phyloP scores from a whole-genome alignment of 2,888 invertebrate species.

The Drosophila mettleri region DNA sequence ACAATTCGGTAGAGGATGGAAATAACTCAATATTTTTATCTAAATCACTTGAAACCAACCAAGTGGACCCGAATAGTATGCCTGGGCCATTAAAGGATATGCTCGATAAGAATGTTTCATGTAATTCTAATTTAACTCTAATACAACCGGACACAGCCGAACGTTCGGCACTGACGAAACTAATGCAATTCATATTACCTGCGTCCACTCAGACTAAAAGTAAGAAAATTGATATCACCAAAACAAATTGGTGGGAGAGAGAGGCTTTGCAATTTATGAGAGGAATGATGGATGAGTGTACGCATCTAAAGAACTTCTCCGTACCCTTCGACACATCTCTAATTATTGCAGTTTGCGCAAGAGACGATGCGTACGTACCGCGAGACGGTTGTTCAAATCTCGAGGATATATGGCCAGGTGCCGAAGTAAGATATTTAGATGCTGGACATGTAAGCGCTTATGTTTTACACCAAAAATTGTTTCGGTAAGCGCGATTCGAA shows the following conservation, averaged over 20 bases:
- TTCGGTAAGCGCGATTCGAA: constrained; percentile 88
- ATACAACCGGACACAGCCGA: constrained; percentile 30
- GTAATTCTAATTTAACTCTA: constrained; percentile 19
- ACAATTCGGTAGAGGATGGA: constrained; percentile 10
- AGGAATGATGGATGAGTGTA: constrained; percentile 99
- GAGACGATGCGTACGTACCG: constrained; percentile 96
- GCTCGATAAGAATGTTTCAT: constrained; percentile 29
- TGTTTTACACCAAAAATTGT: constrained; percentile 93
- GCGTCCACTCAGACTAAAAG: constrained; percentile 46
- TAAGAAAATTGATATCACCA: constrained; percentile 86
- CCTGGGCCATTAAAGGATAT: constrained; percentile 43
- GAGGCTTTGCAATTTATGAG: constrained; percentile 97
- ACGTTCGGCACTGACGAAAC: constrained; percentile 79
- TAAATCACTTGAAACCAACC: constrained; percentile 47
- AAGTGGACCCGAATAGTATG: constrained; percentile 28
- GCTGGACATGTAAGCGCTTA: constrained; percentile 96
- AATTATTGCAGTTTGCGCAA: constrained; percentile 95
- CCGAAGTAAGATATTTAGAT: constrained; percentile 94
- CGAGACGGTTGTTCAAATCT: constrained; percentile 92
- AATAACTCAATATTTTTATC: constrained; percentile 67
- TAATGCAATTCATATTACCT: constrained; percentile 84
- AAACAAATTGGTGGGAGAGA: constrained; percentile 90
- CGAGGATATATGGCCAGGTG: constrained; percentile 96
- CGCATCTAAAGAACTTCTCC: constrained; percentile 97
- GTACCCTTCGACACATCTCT: constrained; percentile 94